phyloP scores from a whole-genome alignment of 2,797 vertebrate genomes.

The Taenioides sp. region DNA sequence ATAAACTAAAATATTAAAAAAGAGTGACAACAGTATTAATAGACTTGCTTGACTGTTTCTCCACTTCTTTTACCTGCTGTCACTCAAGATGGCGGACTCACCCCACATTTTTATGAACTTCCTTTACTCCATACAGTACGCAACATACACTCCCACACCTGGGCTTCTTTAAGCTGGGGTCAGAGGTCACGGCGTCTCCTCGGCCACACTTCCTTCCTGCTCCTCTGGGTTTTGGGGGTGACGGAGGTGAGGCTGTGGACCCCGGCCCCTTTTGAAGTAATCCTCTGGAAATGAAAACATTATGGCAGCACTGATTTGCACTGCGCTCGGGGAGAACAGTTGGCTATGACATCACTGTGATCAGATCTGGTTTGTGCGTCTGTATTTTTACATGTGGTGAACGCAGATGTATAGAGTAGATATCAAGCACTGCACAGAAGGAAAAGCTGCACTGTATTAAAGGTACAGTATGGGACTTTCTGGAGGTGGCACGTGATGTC shows the following conservation, averaged over 20 bases:
- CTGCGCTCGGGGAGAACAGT: slow-evolving; percentile 9
- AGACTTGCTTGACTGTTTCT: too few relatives aligned
- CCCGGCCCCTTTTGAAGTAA: slow-evolving; percentile 44
- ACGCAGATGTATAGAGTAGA: not conserved
- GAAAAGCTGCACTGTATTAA: too few relatives aligned
- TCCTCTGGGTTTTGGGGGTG: slow-evolving; percentile 12
- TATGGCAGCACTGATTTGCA: slow-evolving; percentile 28
- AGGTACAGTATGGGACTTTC: too few relatives aligned
- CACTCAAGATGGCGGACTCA: not conserved
- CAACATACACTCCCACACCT: slow-evolving; percentile 7
- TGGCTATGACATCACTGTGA: slow-evolving; percentile 40
- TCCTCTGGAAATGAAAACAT: slow-evolving; percentile 47
- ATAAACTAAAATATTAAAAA: too few relatives aligned
- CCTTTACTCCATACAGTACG: not conserved
- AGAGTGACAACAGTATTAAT: too few relatives aligned
- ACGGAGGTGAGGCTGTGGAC: slow-evolving; percentile 13
- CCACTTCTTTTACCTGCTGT: not conserved
- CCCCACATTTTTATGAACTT: not conserved
- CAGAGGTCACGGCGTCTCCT: slow-evolving; percentile 21
- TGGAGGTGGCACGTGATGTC: too few relatives aligned
- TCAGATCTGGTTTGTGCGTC: not conserved
- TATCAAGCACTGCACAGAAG: not conserved
- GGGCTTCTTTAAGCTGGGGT: slow-evolving; percentile 16
- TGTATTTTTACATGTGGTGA: not conserved
- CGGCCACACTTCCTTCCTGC: slow-evolving; percentile 31